Evolutionary conservation across 2,113 vertebrate genomes (phyloP).

Genomic region (Calonectris borealis): DNA sequence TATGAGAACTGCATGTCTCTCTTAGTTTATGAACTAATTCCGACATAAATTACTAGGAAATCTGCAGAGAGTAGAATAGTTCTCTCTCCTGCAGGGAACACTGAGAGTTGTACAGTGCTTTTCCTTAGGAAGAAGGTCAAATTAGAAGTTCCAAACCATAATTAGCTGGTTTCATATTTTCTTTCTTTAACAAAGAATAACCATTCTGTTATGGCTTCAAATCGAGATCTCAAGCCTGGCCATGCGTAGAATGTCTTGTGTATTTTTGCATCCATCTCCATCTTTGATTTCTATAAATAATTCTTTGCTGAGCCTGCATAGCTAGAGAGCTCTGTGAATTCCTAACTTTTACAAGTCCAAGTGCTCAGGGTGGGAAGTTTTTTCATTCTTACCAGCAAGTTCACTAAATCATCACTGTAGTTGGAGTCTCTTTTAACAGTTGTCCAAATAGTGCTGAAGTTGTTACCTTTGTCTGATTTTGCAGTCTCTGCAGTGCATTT

Average conservation of each 20-base stretch:
- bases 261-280: neutral
- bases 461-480: neutral
- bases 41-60: neutral
- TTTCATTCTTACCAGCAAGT: neutral
- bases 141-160: neutral
- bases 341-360: neutral
- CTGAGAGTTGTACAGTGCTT: neutral
- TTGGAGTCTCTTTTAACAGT: neutral
- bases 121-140: neutral
- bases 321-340: neutral
- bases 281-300: neutral
- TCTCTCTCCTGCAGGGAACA: neutral
- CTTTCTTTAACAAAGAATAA: neutral
- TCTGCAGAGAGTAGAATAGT: neutral
- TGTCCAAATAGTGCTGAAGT: neutral
- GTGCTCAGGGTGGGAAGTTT: neutral
- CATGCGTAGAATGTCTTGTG: neutral
- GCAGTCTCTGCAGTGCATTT: neutral
- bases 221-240: neutral
- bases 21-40: neutral
- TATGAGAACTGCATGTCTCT: neutral
- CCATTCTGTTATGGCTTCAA: neutral
- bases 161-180: neutral
- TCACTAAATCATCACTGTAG: neutral
- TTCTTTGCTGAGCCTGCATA: neutral